Conservation (phyloP, 37 sponge, comb jelly and placozoan species). For the Amphimedon queenslandica region DNA sequence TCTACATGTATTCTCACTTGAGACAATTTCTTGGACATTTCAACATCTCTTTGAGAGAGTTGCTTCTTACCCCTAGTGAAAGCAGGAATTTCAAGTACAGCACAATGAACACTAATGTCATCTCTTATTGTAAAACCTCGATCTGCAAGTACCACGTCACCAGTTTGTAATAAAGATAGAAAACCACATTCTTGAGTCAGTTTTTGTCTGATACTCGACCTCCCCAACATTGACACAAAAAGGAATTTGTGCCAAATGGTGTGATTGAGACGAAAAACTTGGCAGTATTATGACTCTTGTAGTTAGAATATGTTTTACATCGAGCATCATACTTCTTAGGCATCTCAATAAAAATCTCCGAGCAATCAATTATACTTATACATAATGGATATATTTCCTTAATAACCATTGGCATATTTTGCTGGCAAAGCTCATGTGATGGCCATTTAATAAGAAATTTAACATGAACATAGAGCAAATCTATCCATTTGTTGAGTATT, state of each 20-base stretch:
- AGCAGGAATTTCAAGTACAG: slow-evolving; percentile 11
- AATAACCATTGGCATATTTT: slow-evolving; percentile 12
- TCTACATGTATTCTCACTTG: slow-evolving; percentile 23
- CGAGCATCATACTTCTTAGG: slow-evolving; percentile 14
- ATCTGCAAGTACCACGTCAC: slow-evolving; percentile 20
- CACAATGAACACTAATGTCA: slow-evolving; percentile 10
- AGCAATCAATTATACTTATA: slow-evolving; percentile 27
- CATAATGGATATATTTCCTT: slow-evolving; percentile 7
- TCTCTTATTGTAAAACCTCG: slow-evolving; percentile 28
- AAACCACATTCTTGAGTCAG: slow-evolving; percentile 11
- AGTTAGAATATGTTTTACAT: slow-evolving; percentile 28
- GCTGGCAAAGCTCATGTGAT: background rate
- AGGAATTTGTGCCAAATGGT: slow-evolving; percentile 21
- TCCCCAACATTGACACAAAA: slow-evolving; percentile 27
- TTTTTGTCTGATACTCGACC: slow-evolving; percentile 16
- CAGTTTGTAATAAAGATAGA: background rate
- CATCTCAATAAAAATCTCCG: slow-evolving; percentile 26
- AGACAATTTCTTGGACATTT: slow-evolving; percentile 6
- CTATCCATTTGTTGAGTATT: slow-evolving; percentile 15
- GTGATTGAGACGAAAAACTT: slow-evolving; percentile 42
- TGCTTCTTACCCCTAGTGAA: slow-evolving; percentile 15
- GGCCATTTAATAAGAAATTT: slow-evolving; percentile 12
- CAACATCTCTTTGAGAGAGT: slow-evolving; percentile 3
- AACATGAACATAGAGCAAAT: slow-evolving; percentile 8
- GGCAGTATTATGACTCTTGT: slow-evolving; percentile 25